Evolutionary conservation across 2,113 vertebrate species (phyloP), one percentile per base, ranked within the genome.

Genomic region (Pachycephala philippinensis): DNA sequence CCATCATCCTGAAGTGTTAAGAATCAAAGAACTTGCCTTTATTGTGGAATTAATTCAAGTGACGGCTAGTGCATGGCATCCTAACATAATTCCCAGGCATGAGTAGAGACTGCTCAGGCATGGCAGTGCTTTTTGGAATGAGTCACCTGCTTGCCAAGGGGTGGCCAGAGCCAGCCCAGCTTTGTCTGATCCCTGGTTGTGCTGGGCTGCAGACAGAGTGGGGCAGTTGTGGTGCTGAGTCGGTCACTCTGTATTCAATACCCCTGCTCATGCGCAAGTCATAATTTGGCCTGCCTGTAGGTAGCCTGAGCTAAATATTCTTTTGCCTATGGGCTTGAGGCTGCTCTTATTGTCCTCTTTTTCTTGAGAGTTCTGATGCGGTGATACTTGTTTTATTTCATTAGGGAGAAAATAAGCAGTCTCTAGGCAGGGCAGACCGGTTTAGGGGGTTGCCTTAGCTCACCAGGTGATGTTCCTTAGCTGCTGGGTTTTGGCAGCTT

Each of bases 241-340:
- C 0, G 0, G 26, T 40, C 50, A 2, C 45, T 40, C 71, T 52
- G 37, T 4, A 0, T 50, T 30, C 1, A 1, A 21, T 28, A 33
- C 44, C 30, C 18, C 30, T 63, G 37, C 30, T 90, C 23, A 8
- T 0, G 2, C 59, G 52, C 59, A 56, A 33, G 39, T 54, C 4
- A 0, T 4, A 33, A 50, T 72, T 65, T 39, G 31, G 16, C 37
- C 40, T 83, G 20, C 0, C 0, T 27, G 22, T 61, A 42, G 30
- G 30, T 42, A 89, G 49, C 37, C 26, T 1, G 10, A 72, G 22
- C 71, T 87, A 63, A 84, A 78, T 10, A 5, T 3, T 75, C 7
- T 63, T 72, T 85, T 72, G 65, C 53, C 57, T 52, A 1, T 40
- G 27, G n/a, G 7, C 31, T 75, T 70, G 50, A 47, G 52, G 44